These are phyloP conservation scores for Notothenia rossii DNA, from an alignment of 2,113 vertebrate genomes.

Conservation along the genomic window DNA sequence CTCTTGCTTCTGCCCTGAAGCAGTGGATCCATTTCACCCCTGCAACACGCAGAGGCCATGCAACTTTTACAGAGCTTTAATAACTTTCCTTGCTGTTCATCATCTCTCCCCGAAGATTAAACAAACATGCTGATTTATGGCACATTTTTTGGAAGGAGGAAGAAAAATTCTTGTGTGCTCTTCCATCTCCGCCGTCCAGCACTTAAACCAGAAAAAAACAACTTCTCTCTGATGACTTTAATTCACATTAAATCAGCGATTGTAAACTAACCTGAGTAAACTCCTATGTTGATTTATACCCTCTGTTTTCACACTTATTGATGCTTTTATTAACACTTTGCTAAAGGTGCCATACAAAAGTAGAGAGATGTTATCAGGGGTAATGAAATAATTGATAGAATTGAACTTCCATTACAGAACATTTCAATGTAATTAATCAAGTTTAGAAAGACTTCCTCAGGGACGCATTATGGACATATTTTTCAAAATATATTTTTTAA, in stretches of 20 bases:
- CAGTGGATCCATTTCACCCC: constrained; percentile 15
- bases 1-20: constrained; percentile 47
- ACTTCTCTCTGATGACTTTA: background rate
- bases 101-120: constrained; percentile 57
- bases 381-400: background rate
- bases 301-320: too few species aligned
- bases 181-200: constrained; percentile 25
- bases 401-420: background rate
- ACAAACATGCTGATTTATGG: constrained; percentile 53
- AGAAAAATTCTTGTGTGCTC: constrained; percentile 10
- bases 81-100: constrained; percentile 59
- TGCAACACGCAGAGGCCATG: constrained; percentile 36
- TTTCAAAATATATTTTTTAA: background rate
- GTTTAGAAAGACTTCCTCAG: background rate
- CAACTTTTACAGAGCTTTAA: constrained; percentile 68
- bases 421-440: too few species aligned
- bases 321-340: background rate
- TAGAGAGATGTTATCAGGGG: background rate
- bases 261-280: constrained; percentile 2
- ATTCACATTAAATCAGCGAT: constrained; percentile 19
- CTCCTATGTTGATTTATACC: background rate
- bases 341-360: background rate
- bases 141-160: constrained; percentile 34
- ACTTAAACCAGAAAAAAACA: constrained; percentile 15
- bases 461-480: background rate